Evolutionary conservation across 2,113 vertebrate species (phyloP).

Genomic region (Semnopithecus entellus): DNA sequence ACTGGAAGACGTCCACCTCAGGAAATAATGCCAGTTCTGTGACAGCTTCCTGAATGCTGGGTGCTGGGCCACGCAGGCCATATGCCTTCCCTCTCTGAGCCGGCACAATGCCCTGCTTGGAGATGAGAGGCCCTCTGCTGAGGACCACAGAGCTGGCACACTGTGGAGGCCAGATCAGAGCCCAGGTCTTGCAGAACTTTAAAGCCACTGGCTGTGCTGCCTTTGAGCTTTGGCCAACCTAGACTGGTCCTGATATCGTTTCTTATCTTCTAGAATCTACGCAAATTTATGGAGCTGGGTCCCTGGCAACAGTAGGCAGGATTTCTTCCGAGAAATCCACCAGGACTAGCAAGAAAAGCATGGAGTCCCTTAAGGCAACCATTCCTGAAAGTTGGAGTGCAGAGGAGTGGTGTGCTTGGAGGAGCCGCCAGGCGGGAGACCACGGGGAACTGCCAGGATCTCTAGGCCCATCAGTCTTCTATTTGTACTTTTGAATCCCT

Average conservation of each 20-base stretch:
- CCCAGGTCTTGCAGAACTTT: neutral
- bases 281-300: neutral
- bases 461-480: too few relatives aligned
- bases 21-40: neutral
- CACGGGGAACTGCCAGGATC: neutral
- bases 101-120: neutral
- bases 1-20: neutral
- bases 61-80: fast-evolving
- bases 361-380: neutral
- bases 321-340: constrained; percentile 31
- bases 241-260: neutral
- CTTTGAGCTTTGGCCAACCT: neutral
- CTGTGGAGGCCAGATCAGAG: neutral
- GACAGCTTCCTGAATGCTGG: neutral
- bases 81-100: neutral
- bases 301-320: neutral
- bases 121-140: neutral
- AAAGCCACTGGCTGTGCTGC: neutral
- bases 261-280: neutral
- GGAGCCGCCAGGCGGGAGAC: neutral
- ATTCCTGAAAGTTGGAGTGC: neutral
- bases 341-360: neutral
- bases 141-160: neutral
- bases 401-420: neutral
- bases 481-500: too few relatives aligned